These are phyloP conservation scores for Drosophila gaucha DNA, from an alignment of 2,888 invertebrate genomes.

Conservation along the genomic window DNA sequence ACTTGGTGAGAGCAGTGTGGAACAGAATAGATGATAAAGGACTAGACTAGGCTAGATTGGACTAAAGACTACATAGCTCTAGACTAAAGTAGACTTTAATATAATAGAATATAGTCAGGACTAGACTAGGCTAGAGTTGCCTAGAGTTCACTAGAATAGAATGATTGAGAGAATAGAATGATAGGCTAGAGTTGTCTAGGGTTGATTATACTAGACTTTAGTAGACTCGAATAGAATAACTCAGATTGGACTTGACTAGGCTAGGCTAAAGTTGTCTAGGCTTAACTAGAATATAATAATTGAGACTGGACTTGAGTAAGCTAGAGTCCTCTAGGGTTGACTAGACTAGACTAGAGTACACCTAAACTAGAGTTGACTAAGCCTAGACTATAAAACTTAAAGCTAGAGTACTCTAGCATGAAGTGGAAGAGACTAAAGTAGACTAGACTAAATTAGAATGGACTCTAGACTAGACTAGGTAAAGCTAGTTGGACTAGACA, in stretches of 20 bases:
- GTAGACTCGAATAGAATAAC: too few species aligned
- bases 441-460: not conserved
- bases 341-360: not conserved
- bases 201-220: too few species aligned
- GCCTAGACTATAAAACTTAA: not conserved
- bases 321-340: not conserved
- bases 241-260: not conserved
- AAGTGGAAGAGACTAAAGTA: not conserved
- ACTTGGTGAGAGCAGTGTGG: not conserved
- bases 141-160: too few species aligned
- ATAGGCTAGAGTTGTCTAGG: not conserved
- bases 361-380: not conserved
- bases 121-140: not conserved
- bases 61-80: not conserved
- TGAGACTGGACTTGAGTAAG: not conserved
- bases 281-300: too few species aligned
- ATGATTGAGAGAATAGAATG: too few species aligned
- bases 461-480: too few species aligned
- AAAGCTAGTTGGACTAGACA: not conserved
- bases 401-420: not conserved
- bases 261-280: too few species aligned
- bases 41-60: not conserved
- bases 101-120: too few species aligned
- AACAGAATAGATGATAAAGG: too few species aligned
- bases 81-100: too few species aligned